Base-by-base conservation (phyloP, 2,888 invertebrate species). In the Choreutis nemorana region DNA sequence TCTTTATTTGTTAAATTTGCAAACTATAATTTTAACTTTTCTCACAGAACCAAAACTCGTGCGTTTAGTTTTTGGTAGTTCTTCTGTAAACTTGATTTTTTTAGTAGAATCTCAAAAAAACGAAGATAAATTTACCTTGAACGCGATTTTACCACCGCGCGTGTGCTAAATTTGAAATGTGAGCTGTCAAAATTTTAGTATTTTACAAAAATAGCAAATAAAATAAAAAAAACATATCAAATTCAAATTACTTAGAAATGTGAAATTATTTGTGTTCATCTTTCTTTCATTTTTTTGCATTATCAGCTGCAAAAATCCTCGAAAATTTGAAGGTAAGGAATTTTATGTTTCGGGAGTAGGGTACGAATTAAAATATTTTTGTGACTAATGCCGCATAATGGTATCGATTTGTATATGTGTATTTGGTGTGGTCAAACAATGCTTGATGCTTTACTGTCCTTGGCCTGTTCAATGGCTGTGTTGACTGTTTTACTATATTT, bases 101-200 rank as follows among this genome's bases (percentile, higher is more conserved):
- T n/a, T 33, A 22, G 20, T 23, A 9, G 24, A 31, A 32, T 31
- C 32, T 34, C 37, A 37, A n/a, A n/a, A n/a, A n/a, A n/a, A n/a
- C n/a, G n/a, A n/a, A 38, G 40, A 38, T 29, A 25, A 31, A 28
- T 30, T 21, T 28, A 8, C 26, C 28, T 8, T 41, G 55, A 58
- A 51, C 42, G 54, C 45, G 48, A 20, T 48, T 16, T 20, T 42
- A 43, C 35, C 9, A 55, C 55, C 61, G 54, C 61, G 62, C 59
- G 58, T 64, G 55, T 54, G 66, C 57, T 56, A 64, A 68, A 66
- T 68, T 72, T 68, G 59, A 70, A 68, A 66, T 55, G 57, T 58
- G 42, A 54, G 44, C 55, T 56, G 53, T 65, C 63, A 65, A 71
- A 72, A 57, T 66, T 64, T 48, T 54, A 40, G 58, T 58, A 48